A percentile compares a stretch with the other conserved stretches of the same genome.
These are phyloP conservation scores for Drosophila ironensis DNA, from an alignment of 1,140 invertebrate genomes.

Conservation along the genomic window DNA sequence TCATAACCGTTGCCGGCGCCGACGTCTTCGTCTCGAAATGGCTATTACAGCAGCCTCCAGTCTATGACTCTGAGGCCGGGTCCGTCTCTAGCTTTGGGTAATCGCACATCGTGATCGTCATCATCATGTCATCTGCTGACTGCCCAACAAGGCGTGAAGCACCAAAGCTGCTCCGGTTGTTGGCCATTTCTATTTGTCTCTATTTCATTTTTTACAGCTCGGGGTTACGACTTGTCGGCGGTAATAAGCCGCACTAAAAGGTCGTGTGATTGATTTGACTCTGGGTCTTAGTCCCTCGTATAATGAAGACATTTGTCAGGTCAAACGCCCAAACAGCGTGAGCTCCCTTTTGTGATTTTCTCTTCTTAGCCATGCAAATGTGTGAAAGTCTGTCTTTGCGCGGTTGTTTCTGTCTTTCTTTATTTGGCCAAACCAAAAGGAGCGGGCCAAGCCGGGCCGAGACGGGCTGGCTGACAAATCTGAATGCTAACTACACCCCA, in stretches of 20 bases:
- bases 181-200: conserved; percentile 23
- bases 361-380: conserved; percentile 34
- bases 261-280: conserved; percentile 27
- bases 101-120: conserved; percentile 35
- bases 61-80: too few species aligned
- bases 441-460: conserved; percentile 2
- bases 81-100: conserved; percentile 55
- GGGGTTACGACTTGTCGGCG: conserved; percentile 27
- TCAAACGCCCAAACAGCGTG: conserved; percentile 10
- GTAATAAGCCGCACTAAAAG: conserved; percentile 16
- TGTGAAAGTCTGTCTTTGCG: conserved; percentile 30
- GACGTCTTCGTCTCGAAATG: conserved; percentile 31
- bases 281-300: conserved; percentile 6
- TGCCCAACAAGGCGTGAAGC: conserved; percentile 78
- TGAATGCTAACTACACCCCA: conserved; percentile 63
- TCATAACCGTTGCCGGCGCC: conserved; percentile 25
- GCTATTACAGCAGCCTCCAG: conserved; percentile 61
- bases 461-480: conserved; percentile 50
- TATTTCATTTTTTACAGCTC: conserved; percentile 4
- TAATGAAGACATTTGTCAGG: conserved; percentile 25
- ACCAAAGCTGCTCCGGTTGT: conserved; percentile 43
- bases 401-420: background rate
- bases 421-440: conserved; percentile 30
- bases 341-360: conserved; percentile 19
- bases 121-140: conserved; percentile 31